Percentiles rank a stretch among this genome's conserved stretches.
phyloP scores from a whole-genome alignment of 2,888 invertebrate genomes.

The Zootermopsis nevadensis region DNA sequence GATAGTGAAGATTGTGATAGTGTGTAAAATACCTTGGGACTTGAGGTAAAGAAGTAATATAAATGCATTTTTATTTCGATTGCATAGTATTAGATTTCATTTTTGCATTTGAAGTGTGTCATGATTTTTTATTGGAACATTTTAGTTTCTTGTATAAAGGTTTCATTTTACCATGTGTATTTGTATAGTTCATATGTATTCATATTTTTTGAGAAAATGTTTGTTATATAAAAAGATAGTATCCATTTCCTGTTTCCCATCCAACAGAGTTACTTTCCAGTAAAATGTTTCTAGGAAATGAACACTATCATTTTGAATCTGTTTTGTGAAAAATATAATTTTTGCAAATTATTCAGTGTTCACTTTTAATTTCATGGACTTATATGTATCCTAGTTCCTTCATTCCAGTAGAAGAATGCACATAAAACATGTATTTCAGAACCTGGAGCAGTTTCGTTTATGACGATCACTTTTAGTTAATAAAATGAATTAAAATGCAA shows the following conservation, averaged over 20 bases:
- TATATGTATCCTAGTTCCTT: not conserved
- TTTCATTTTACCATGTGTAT: slow-evolving; percentile 39
- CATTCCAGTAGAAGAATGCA: not conserved
- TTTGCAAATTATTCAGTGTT: not conserved
- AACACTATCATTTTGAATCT: too few relatives aligned
- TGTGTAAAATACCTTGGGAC: not conserved
- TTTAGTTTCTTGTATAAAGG: slow-evolving; percentile 40
- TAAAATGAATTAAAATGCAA: too few relatives aligned
- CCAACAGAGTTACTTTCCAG: not conserved
- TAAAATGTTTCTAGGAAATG: not conserved
- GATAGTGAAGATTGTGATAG: slow-evolving; percentile 1
- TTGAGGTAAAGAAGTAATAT: not conserved
- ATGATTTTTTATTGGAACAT: slow-evolving; percentile 28
- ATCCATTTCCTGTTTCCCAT: slow-evolving; percentile 31
- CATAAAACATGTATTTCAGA: not conserved
- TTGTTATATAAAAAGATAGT: slow-evolving; percentile 45
- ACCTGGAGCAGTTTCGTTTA: not conserved
- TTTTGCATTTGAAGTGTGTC: slow-evolving; percentile 47
- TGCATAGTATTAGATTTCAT: slow-evolving; percentile 30
- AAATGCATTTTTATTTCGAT: slow-evolving; percentile 55
- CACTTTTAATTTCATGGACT: not conserved
- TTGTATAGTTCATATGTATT: slow-evolving; percentile 39
- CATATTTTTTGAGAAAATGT: slow-evolving; percentile 46
- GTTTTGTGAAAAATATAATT: too few relatives aligned
- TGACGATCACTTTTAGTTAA: too few relatives aligned